Percentiles rank a stretch among this genome's conserved stretches.
Evolutionary conservation across 1,140 invertebrate species (phyloP).

Genomic region (Drosophila bipectinata): DNA sequence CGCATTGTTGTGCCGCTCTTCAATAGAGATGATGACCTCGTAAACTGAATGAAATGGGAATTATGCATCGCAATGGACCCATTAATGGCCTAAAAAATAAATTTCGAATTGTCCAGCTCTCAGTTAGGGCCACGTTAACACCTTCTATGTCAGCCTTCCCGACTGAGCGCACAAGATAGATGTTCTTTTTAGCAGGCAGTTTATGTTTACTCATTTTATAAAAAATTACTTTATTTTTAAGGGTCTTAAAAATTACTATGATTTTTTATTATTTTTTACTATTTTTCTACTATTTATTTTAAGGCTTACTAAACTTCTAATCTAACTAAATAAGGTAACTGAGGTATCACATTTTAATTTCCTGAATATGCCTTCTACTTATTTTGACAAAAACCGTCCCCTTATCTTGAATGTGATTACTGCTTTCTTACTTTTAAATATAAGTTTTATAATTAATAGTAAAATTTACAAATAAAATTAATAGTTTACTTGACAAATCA

Average conservation of each 20-base stretch:
- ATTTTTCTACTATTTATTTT: too few relatives aligned
- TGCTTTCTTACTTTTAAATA: too few relatives aligned
- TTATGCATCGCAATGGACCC: constrained; percentile 49
- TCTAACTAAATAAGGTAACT: too few relatives aligned
- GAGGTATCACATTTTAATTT: too few relatives aligned
- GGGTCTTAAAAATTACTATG: not conserved
- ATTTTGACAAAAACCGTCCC: too few relatives aligned
- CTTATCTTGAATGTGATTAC: too few relatives aligned
- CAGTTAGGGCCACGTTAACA: constrained; percentile 51
- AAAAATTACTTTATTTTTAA: not conserved
- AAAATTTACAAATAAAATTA: not conserved
- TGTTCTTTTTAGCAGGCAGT: constrained; percentile 3
- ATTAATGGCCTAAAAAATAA: constrained; percentile 48
- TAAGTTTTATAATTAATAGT: too few relatives aligned
- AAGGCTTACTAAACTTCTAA: too few relatives aligned
- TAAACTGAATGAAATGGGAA: constrained; percentile 59
- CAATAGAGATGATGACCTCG: constrained; percentile 63
- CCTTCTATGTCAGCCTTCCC: constrained; percentile 32
- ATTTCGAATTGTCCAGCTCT: constrained; percentile 29
- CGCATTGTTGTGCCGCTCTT: constrained; percentile 62
- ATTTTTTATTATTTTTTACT: not conserved
- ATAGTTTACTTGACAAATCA: not conserved
- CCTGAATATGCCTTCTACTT: too few relatives aligned
- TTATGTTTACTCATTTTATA: not conserved
- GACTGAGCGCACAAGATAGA: too few relatives aligned